Evolutionary conservation across 2,888 invertebrate genomes (phyloP).

Genomic region (Heterodera filipjevi): DNA sequence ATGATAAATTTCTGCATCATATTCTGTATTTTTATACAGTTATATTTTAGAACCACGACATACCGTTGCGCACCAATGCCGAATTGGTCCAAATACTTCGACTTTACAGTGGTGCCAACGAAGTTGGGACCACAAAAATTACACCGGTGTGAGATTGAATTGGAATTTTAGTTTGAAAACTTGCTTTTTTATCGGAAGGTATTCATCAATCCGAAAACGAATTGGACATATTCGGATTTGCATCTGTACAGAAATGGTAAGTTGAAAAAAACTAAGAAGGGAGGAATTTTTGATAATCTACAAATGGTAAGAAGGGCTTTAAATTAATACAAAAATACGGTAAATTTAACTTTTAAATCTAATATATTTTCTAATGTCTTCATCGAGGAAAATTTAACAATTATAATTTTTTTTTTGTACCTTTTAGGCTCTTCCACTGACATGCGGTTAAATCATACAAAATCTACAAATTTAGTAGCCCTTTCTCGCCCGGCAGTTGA

Average conservation of each 20-base stretch:
- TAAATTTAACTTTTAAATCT: too few species aligned
- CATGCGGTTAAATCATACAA: conserved; percentile 25
- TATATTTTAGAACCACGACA: conserved; percentile 33
- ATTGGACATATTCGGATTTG: conserved; percentile 26
- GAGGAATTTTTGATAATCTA: too few species aligned
- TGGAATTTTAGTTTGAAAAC: background rate
- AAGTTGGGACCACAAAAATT: conserved; percentile 28
- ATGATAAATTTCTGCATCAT: too few species aligned
- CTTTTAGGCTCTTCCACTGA: background rate
- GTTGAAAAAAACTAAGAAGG: too few species aligned
- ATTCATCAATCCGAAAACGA: background rate
- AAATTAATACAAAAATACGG: too few species aligned
- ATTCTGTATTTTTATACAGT: too few species aligned
- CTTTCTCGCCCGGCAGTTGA: conserved; percentile 35
- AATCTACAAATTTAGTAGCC: conserved; percentile 27
- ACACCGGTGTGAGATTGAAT: background rate
- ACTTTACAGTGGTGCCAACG: conserved; percentile 35
- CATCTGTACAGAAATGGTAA: conserved; percentile 32
- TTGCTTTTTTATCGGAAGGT: background rate
- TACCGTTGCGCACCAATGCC: conserved; percentile 31
- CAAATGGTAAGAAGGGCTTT: too few species aligned
- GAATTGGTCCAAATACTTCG: conserved; percentile 32
- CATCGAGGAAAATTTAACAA: background rate
- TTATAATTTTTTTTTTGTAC: background rate
- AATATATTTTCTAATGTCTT: too few species aligned